Evolutionary conservation across 2,797 vertebrate species (phyloP).

Genomic region (Sebastes steindachneri): DNA sequence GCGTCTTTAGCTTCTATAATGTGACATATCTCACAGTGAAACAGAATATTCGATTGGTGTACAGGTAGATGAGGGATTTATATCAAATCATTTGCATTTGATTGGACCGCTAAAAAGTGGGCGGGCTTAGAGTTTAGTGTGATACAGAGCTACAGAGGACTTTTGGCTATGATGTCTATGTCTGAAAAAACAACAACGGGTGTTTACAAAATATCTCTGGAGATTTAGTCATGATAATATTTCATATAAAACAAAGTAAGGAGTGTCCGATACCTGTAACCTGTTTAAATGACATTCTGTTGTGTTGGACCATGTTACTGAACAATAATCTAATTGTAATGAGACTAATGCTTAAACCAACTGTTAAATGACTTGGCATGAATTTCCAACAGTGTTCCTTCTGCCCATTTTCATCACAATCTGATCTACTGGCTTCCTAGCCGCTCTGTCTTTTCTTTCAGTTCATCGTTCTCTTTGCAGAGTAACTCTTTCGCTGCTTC

Average conservation of each 20-base stretch:
- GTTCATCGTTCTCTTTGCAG: not conserved
- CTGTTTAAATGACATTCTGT: not conserved
- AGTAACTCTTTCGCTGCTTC: not conserved
- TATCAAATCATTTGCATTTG: no score
- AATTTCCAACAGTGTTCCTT: no score
- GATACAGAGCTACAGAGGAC: not conserved
- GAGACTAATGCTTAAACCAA: not conserved
- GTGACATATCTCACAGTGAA: not conserved
- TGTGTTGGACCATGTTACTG: not conserved
- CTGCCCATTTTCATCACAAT: no score
- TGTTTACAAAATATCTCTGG: not conserved
- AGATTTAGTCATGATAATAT: not conserved
- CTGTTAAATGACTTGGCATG: no score
- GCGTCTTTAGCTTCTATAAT: not conserved
- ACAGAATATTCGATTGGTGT: no score
- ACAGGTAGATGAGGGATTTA: no score
- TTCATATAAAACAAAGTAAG: not conserved
- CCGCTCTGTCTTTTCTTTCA: not conserved
- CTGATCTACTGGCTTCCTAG: not conserved
- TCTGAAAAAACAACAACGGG: not conserved
- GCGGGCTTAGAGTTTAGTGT: not conserved
- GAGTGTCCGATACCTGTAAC: not conserved
- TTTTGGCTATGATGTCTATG: not conserved
- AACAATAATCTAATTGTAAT: not conserved
- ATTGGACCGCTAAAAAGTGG: no score